These are phyloP conservation scores for Dendrolimus kikuchii DNA, from an alignment of 1,140 invertebrate species.

Conservation along the genomic window DNA sequence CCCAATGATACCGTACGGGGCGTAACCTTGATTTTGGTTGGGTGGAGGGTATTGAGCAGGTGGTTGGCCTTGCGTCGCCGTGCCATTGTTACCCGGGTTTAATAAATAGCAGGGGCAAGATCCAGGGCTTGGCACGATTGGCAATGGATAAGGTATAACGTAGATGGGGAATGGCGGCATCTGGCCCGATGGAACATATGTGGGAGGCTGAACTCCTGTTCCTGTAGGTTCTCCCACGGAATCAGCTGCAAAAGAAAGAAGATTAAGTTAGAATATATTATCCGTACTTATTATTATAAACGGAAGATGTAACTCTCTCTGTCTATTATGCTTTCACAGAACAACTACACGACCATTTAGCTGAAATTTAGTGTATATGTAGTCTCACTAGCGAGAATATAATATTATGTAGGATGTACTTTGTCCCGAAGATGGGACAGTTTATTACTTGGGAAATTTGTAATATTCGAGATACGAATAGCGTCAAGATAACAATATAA, in stretches of 20 bases:
- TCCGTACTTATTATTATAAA: too few species aligned
- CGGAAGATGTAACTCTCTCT: too few species aligned
- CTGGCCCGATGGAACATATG: slow-evolving; percentile 35
- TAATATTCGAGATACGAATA: too few species aligned
- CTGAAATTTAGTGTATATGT: too few species aligned
- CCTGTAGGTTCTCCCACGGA: slow-evolving; percentile 37
- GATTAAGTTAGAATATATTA: too few species aligned
- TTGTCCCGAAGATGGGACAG: too few species aligned
- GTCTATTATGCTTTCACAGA: too few species aligned
- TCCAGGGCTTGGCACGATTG: slow-evolving; percentile 70
- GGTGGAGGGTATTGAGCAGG: slow-evolving; percentile 17
- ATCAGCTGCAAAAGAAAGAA: not conserved
- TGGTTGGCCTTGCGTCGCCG: slow-evolving; percentile 24
- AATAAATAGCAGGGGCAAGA: slow-evolving; percentile 73
- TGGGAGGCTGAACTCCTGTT: slow-evolving; percentile 67
- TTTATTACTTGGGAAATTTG: too few species aligned
- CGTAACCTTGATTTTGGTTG: slow-evolving; percentile 30
- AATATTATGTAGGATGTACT: too few species aligned
- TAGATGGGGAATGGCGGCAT: slow-evolving; percentile 67
- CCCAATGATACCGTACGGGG: slow-evolving; percentile 68
- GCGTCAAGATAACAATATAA: too few species aligned
- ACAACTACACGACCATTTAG: too few species aligned
- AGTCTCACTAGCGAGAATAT: too few species aligned
- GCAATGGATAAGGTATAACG: slow-evolving; percentile 71
- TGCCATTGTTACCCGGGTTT: slow-evolving; percentile 49